A percentile compares a stretch with the other conserved stretches of the same genome.
phyloP scores from a whole-genome alignment of 1,140 invertebrate species.

The Berghia stephanieae region DNA sequence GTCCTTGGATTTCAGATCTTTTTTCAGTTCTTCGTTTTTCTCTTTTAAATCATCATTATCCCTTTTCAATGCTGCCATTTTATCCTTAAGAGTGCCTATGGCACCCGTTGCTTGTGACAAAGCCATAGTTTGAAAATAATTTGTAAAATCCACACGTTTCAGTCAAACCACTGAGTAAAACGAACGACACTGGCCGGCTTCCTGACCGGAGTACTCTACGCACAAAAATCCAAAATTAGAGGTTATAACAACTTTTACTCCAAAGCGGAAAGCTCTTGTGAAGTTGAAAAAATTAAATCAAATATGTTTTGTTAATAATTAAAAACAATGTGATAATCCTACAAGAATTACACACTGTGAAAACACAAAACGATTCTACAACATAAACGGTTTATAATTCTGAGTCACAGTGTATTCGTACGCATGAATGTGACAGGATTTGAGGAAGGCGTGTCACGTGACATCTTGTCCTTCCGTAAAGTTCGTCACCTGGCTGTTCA shows the following conservation, averaged over 20 bases:
- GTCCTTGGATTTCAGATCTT: constrained; percentile 81
- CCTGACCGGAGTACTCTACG: constrained; percentile 9
- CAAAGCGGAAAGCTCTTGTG: no score
- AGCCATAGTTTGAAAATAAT: no score
- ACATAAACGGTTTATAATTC: neutral
- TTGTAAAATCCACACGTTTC: no score
- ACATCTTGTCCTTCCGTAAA: constrained; percentile 20
- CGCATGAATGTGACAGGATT: constrained; percentile 33
- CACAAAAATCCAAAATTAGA: neutral
- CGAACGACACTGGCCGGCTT: constrained; percentile 23
- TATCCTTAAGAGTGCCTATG: constrained; percentile 87
- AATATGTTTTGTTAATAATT: no score
- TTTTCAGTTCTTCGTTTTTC: constrained; percentile 45
- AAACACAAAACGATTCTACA: neutral
- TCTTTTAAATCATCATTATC: constrained; percentile 98
- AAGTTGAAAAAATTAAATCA: no score
- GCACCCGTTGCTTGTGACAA: constrained; percentile 41
- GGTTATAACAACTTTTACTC: neutral
- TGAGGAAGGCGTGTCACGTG: constrained; percentile 31
- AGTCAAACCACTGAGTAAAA: no score
- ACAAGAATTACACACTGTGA: no score
- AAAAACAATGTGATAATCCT: neutral
- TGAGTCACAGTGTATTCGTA: constrained; percentile 22
- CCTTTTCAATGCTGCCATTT: constrained; percentile 97
- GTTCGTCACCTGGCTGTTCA: constrained; percentile 37